phyloP scores from a whole-genome alignment of 2,888 invertebrate species.

The Byasa hedistus region DNA sequence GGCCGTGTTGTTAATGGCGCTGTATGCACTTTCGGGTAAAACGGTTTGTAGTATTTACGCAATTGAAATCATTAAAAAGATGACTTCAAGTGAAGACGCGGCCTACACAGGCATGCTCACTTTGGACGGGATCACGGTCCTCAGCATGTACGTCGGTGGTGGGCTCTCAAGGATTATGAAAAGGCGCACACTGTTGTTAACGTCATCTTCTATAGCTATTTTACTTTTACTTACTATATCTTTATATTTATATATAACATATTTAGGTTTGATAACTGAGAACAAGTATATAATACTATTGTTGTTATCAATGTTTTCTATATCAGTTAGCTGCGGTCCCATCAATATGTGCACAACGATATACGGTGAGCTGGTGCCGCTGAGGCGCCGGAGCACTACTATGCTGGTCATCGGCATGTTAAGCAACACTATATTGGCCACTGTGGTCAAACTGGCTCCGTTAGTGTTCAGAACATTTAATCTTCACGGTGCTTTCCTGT shows the following conservation, averaged over 20 bases:
- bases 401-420: constrained; percentile 10
- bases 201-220: constrained; percentile 29
- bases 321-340: constrained; percentile 57
- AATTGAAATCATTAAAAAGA: constrained; percentile 38
- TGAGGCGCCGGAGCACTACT: constrained; percentile 28
- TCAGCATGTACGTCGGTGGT: constrained; percentile 57
- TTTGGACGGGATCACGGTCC: constrained; percentile 43
- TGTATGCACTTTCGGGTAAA: constrained; percentile 41
- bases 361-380: constrained; percentile 40
- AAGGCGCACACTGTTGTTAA: constrained; percentile 43
- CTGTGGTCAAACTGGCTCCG: constrained; percentile 31
- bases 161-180: constrained; percentile 47
- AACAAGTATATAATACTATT: constrained; percentile 43
- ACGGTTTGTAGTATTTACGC: constrained; percentile 38
- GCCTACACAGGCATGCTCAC: constrained; percentile 44
- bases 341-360: constrained; percentile 55
- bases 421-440: constrained; percentile 12
- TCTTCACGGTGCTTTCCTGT: constrained; percentile 36
- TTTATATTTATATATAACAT: constrained; percentile 36
- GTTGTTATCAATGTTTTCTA: constrained; percentile 48
- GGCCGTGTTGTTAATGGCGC: constrained; percentile 37
- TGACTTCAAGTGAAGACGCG: constrained; percentile 36
- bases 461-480: constrained; percentile 33
- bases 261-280: constrained; percentile 30
- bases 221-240: constrained; percentile 33